Percentiles rank a stretch among this genome's conserved stretches.
phyloP scores from a whole-genome alignment of 2,113 vertebrate species.

The Spea multiplicata region DNA sequence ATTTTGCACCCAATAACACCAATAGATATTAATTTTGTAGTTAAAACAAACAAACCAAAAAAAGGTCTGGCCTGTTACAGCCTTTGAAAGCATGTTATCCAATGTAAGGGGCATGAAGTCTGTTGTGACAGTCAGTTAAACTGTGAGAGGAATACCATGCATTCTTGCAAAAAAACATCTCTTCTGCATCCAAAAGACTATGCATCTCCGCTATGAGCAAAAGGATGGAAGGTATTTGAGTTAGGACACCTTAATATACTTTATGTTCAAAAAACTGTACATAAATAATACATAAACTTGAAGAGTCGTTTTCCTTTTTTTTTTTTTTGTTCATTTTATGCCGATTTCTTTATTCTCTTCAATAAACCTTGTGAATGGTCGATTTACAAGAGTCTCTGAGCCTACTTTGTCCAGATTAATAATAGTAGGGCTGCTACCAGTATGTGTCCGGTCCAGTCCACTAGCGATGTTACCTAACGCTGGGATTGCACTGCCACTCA shows the following conservation, averaged over 20 bases:
- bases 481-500: constrained; percentile 84
- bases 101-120: constrained; percentile 57
- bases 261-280: constrained; percentile 65
- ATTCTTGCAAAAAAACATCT: constrained; percentile 83
- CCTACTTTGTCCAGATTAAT: constrained; percentile 82
- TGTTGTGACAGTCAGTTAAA: constrained; percentile 76
- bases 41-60: constrained; percentile 49
- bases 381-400: constrained; percentile 76
- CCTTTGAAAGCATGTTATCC: constrained; percentile 64
- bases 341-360: constrained; percentile 98
- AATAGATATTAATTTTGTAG: constrained; percentile 58
- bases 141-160: constrained; percentile 78
- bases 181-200: constrained; percentile 80
- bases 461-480: constrained; percentile 78
- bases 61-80: constrained; percentile 50
- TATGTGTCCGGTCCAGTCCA: constrained; percentile 85
- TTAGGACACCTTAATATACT: constrained; percentile 53
- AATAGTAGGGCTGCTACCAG: constrained; percentile 81
- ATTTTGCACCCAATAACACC: constrained; percentile 51
- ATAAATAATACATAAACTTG: constrained; percentile 71
- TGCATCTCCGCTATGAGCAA: constrained; percentile 70
- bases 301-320: constrained; percentile 60
- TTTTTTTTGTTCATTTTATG: constrained; percentile 79
- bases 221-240: constrained; percentile 64
- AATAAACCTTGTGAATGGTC: constrained; percentile 93